phyloP scores from a whole-genome alignment of 2,888 invertebrate genomes.

The Crioceris asparagi region DNA sequence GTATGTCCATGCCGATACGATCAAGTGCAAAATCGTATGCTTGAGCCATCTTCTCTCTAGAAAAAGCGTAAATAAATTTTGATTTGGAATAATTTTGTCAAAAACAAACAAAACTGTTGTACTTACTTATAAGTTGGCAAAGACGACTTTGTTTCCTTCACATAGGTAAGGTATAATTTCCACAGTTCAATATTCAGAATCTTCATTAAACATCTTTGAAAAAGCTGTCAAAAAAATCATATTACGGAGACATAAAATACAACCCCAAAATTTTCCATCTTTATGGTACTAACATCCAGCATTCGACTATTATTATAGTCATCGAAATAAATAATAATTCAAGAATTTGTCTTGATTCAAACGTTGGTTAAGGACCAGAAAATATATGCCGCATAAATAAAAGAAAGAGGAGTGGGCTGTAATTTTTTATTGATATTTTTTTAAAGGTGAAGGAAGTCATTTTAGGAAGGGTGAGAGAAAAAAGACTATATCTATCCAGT shows the following conservation, averaged over 20 bases:
- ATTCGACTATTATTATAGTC: background rate
- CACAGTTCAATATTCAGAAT: slow-evolving; percentile 98
- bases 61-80: slow-evolving; percentile 13
- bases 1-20: slow-evolving; percentile 97
- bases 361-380: slow-evolving; percentile 27
- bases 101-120: slow-evolving; percentile 4
- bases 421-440: slow-evolving; percentile 3
- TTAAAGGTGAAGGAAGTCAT: too few relatives aligned
- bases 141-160: slow-evolving; percentile 93
- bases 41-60: slow-evolving; percentile 97
- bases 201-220: slow-evolving; percentile 95
- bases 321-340: background rate
- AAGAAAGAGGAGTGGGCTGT: slow-evolving; percentile 1
- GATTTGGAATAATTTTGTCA: slow-evolving; percentile 1
- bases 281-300: background rate
- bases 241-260: slow-evolving; percentile 7
- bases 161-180: slow-evolving; percentile 95
- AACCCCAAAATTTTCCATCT: slow-evolving; percentile 2
- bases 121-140: slow-evolving; percentile 87
- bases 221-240: slow-evolving; percentile 56
- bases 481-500: slow-evolving; percentile 18
- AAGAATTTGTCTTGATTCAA: background rate
- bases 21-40: slow-evolving; percentile 99
- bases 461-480: slow-evolving; percentile 10
- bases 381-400: slow-evolving; percentile 19